Conservation (phyloP, 2,797 vertebrate species). For the Sardinella longiceps region DNA sequence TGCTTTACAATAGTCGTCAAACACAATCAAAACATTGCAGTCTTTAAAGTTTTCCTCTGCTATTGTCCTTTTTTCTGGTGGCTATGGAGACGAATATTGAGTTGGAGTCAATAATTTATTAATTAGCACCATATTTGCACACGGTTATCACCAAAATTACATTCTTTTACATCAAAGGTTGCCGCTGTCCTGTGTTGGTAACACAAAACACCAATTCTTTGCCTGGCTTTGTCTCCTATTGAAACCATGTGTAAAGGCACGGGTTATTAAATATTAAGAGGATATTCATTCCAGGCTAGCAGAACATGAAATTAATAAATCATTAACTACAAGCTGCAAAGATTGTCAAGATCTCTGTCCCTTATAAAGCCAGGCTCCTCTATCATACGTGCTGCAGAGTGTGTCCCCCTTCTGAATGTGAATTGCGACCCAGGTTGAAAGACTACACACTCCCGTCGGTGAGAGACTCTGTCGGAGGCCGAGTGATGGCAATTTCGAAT, state of each 20-base stretch:
- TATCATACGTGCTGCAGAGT: neutral
- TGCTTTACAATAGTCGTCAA: constrained; percentile 4
- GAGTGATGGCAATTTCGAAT: constrained; percentile 42
- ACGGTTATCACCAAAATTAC: neutral
- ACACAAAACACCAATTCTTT: neutral
- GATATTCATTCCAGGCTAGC: constrained; percentile 66
- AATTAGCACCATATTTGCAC: neutral
- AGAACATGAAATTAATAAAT: constrained; percentile 74
- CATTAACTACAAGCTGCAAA: constrained; percentile 60
- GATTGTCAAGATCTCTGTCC: constrained; percentile 57
- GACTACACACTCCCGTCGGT: neutral
- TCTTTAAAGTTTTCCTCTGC: neutral
- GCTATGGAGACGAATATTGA: neutral
- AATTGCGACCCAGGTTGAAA: neutral
- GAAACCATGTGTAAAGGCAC: constrained; percentile 36
- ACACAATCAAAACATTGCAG: neutral
- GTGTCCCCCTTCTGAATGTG: neutral
- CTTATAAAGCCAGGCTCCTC: constrained; percentile 42
- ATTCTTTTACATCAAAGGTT: neutral
- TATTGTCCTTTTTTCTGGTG: neutral
- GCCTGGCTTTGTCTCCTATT: neutral
- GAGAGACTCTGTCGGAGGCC: neutral
- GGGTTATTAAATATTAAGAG: constrained; percentile 72
- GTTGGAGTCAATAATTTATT: neutral
- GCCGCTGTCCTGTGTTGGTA: neutral